These are phyloP conservation scores for Bradysia coprophila DNA, from an alignment of 1,140 invertebrate genomes.

Conservation along the genomic window DNA sequence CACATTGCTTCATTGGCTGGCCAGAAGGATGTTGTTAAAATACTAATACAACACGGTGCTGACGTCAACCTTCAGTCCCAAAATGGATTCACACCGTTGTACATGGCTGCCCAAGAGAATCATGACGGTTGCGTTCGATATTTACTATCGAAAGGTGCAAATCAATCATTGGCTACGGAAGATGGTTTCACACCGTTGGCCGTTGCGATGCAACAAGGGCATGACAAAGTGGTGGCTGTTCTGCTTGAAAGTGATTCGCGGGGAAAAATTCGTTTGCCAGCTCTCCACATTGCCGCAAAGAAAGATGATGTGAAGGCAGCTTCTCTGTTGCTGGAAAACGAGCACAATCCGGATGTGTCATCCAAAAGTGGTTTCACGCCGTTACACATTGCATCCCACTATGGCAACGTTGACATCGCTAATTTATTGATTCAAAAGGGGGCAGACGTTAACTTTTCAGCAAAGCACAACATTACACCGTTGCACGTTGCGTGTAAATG, in stretches of 20 bases:
- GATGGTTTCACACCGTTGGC: constrained; percentile 96
- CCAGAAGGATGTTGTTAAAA: constrained; percentile 83
- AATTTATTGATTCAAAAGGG: constrained; percentile 74
- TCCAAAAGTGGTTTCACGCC: constrained; percentile 98
- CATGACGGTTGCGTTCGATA: constrained; percentile 89
- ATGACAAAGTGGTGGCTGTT: constrained; percentile 93
- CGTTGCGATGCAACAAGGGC: constrained; percentile 97
- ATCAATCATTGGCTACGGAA: constrained; percentile 92
- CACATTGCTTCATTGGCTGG: constrained; percentile 97
- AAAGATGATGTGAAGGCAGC: constrained; percentile 97
- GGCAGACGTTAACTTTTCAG: constrained; percentile 90
- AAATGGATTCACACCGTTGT: constrained; percentile 95
- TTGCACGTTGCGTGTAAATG: constrained; percentile 93
- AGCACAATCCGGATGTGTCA: constrained; percentile 87
- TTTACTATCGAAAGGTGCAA: constrained; percentile 82
- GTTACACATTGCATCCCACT: constrained; percentile 95
- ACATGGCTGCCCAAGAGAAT: constrained; percentile 99
- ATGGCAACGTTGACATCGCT: constrained; percentile 93
- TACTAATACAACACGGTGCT: constrained; percentile 75
- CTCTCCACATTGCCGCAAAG: constrained; percentile 97
- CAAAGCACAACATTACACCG: constrained; percentile 88
- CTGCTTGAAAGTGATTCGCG: constrained; percentile 87
- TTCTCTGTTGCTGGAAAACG: constrained; percentile 76
- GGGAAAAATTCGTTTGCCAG: constrained; percentile 75
- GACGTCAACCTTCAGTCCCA: constrained; percentile 93